Base-by-base conservation (phyloP, 2,113 vertebrate genomes). In the Hirundichthys speculiger region DNA sequence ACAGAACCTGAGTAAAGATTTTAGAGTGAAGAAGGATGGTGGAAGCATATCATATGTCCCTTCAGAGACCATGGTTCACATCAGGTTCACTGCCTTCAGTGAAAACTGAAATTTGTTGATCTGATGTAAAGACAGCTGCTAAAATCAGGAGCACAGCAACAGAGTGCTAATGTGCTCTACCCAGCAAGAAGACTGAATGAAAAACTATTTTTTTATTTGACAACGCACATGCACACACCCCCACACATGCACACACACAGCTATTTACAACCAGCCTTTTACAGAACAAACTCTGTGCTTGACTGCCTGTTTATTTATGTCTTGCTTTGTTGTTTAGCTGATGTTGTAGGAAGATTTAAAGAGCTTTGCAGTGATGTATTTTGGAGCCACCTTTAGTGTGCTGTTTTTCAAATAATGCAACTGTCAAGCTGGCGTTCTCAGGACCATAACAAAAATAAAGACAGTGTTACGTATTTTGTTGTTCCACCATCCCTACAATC, bases 191-290 rank as follows among this genome's bases (percentile, higher is more conserved):
- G 15, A 49, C 34, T 52, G 64, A 39, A 80, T 64, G 55, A 62
- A 77, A 72, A 71, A 62, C 16, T 45, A 19, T 13, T 63, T 64
- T 67, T 39, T 21, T 22, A 30, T 56, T 21, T 21, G 38, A 50
- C 34, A 22, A 56, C 51, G 51, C 62, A 34, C 42, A 70, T n/a
- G n/a, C n/a, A n/a, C n/a, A n/a, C n/a, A n/a, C n/a, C n/a, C n/a
- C n/a, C n/a, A n/a, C 43, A n/a, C 34, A 52, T 34, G 3, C 30
- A 50, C 13, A 48, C 34, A 65, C 55, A 73, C 56, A 62, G 19
- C 14, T 75, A 77, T 82, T 87, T 86, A 88, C 68, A 76, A 58
- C 77, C 92, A 92, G 93, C 93, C 91, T 84, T 90, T 91, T 41
- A 71, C 51, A 38, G 14, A 79, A 73, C 62, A 52, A 64, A 54